Evolutionary conservation across 2,888 invertebrate species (phyloP), one percentile per base, ranked within the genome.

Genomic region (Cyclophora punctaria): DNA sequence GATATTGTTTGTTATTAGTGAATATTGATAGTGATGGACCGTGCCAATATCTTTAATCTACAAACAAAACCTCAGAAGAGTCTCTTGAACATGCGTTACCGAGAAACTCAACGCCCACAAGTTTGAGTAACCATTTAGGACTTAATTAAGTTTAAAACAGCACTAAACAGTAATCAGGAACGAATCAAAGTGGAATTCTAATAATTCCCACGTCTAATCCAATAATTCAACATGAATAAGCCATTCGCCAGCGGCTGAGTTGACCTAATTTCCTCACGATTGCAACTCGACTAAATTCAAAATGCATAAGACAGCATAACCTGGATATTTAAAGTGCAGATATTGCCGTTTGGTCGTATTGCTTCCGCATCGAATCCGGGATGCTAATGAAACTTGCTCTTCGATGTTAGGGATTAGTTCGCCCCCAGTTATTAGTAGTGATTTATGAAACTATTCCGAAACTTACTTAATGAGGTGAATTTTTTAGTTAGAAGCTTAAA

Each of bases 351-450:
- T 37, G 37, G 37, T 37, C 37, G 37, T 37, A 37, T 37, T 37
- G 37, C 37, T 5, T 37, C 37, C 37, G 5, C 37, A 5, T 48
- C 42, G 43, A 53, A 53, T 45, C 42, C 44, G 49, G 46, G 50
- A 52, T 48, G 58, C 55, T 58, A 53, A 56, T 60, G 57, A 57
- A 59, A 60, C 58, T 60, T 55, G 58, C 58, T 58, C 56, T 56
- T 56, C 51, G 60, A 56, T 52, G 37, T 4, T 37, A 55, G 52
- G 56, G 51, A 54, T 54, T 54, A 54, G 54, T 51, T 51, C 51
- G 48, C 45, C 45, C 47, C 40, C 47, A 54, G 51, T 51, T 54
- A 54, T 51, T 49, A 51, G 34, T 44, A 37, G 48, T 53, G 53
- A 53, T 53, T 50, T 53, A 53, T 48, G 42, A 48, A 53, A 2